These are phyloP conservation scores for Cheilosia variabilis DNA, from an alignment of 2,888 invertebrate species.

Conservation along the genomic window DNA sequence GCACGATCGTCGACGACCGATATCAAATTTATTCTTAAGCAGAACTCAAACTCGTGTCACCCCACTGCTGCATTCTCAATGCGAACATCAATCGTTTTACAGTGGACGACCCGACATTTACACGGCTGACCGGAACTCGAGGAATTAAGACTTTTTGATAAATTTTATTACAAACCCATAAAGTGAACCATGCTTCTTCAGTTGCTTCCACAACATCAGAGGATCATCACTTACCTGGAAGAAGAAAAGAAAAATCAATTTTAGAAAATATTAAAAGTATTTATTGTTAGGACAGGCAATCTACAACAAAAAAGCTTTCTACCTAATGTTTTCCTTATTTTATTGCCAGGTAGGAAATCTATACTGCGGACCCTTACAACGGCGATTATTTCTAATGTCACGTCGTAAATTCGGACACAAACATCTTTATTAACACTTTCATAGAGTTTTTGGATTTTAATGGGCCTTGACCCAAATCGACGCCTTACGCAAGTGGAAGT, in stretches of 20 bases:
- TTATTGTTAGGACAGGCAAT: not conserved
- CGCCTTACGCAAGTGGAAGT: conserved; percentile 23
- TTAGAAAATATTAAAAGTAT: not conserved
- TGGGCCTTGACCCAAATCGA: conserved; percentile 36
- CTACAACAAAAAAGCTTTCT: not conserved
- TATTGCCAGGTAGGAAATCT: not conserved
- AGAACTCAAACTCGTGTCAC: too few relatives aligned
- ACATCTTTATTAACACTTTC: conserved; percentile 34
- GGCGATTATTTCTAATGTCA: conserved; percentile 7
- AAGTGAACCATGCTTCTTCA: not conserved
- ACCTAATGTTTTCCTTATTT: not conserved
- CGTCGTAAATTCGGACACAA: conserved; percentile 32
- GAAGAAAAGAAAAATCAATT: conserved; percentile 9
- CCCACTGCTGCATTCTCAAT: too few relatives aligned
- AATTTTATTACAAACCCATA: not conserved
- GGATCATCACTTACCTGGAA: conserved; percentile 12
- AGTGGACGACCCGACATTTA: too few relatives aligned
- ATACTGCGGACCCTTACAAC: not conserved
- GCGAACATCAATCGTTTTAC: too few relatives aligned
- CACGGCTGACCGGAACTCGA: too few relatives aligned
- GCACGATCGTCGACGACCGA: too few relatives aligned
- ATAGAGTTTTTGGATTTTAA: not conserved
- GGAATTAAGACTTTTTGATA: not conserved
- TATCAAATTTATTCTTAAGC: too few relatives aligned
- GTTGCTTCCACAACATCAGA: not conserved